phyloP scores from a whole-genome alignment of 2,888 invertebrate genomes.

The Lycophotia porphyrea region DNA sequence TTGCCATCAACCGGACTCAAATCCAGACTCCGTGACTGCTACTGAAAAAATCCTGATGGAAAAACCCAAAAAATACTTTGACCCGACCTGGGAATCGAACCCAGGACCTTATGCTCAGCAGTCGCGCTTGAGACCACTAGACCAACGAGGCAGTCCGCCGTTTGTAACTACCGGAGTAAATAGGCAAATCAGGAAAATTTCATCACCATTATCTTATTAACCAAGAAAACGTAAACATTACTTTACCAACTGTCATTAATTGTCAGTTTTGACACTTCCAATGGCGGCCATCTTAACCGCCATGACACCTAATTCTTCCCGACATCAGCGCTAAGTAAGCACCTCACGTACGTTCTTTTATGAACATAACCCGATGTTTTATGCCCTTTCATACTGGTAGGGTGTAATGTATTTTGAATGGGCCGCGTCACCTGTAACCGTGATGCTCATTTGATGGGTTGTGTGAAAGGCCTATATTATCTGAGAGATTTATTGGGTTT shows the following conservation, averaged over 20 bases:
- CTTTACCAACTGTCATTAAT: constrained; percentile 4
- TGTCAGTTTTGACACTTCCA: constrained; percentile 14
- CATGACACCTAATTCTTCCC: constrained; percentile 2
- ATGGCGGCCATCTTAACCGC: constrained; percentile 28
- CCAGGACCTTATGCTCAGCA: no score
- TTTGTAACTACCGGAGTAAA: neutral
- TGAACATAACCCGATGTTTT: constrained; percentile 63
- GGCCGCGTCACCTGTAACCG: constrained; percentile 60
- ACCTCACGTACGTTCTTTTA: constrained; percentile 53
- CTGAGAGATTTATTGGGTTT: constrained; percentile 51
- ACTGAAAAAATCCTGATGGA: no score
- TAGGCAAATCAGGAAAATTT: neutral
- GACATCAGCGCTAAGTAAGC: constrained; percentile 19
- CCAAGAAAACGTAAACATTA: neutral
- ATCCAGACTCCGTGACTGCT: no score
- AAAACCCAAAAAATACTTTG: no score
- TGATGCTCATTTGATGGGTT: constrained; percentile 58
- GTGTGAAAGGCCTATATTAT: constrained; percentile 57
- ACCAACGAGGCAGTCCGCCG: no score
- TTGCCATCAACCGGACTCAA: no score
- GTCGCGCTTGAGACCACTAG: no score
- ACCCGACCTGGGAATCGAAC: no score
- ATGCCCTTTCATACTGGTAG: constrained; percentile 54
- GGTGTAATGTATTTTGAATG: constrained; percentile 67
- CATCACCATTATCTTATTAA: neutral